Conservation (phyloP, 2,113 vertebrate species). For the Neofelis nebulosa region DNA sequence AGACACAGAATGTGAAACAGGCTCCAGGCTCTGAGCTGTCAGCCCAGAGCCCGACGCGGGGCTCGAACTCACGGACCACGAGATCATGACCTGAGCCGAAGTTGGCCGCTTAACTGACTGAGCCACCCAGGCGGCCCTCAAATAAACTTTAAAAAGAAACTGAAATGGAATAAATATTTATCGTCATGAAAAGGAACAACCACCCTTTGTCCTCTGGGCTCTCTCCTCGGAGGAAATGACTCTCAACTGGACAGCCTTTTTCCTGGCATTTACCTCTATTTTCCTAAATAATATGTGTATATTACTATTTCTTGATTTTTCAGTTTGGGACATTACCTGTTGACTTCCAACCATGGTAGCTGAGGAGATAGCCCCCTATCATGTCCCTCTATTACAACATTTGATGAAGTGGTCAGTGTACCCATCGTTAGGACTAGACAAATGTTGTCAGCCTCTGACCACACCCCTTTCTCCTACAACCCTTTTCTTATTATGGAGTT, state of each 20-base stretch:
- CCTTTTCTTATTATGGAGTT: neutral
- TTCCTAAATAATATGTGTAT: neutral
- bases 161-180: constrained; percentile 1
- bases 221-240: neutral
- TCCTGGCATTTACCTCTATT: neutral
- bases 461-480: neutral
- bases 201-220: neutral
- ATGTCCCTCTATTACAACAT: neutral
- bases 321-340: neutral
- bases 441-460: neutral
- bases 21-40: too few relatives aligned
- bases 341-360: neutral
- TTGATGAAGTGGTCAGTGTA: neutral
- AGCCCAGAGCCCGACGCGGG: fast-evolving
- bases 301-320: neutral
- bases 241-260: neutral
- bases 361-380: fast-evolving
- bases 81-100: too few relatives aligned
- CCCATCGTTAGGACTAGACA: fast-evolving
- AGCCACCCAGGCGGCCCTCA: too few relatives aligned
- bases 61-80: fast-evolving
- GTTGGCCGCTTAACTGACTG: too few relatives aligned
- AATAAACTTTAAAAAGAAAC: neutral
- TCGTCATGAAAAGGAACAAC: neutral
- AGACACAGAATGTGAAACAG: too few relatives aligned